Percentiles rank a stretch among this genome's conserved stretches.
These are phyloP conservation scores for Apamea anceps DNA, from an alignment of 2,888 invertebrate species.

Conservation along the genomic window DNA sequence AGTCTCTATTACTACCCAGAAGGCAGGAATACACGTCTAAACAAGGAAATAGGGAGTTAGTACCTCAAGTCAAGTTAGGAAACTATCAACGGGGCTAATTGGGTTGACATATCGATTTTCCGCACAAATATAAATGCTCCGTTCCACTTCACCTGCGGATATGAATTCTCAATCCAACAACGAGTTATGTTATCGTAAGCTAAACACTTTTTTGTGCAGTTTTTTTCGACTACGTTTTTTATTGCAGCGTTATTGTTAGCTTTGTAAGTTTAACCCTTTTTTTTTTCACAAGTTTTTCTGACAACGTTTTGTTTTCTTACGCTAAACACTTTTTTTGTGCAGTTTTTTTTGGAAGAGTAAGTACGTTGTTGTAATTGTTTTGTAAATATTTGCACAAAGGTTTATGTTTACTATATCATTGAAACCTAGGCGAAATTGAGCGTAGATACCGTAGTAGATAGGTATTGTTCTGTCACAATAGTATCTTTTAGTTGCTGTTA, in stretches of 20 bases:
- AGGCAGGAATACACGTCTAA: neutral
- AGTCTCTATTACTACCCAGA: neutral
- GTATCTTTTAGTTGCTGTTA: neutral
- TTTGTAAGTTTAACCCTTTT: conserved; percentile 15
- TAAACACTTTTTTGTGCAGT: conserved; percentile 23
- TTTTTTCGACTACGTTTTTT: conserved; percentile 33
- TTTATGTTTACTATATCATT: neutral
- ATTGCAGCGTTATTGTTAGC: conserved; percentile 29
- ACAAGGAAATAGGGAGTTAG: conserved; percentile 29
- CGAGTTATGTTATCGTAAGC: neutral
- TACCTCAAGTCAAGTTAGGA: conserved; percentile 22
- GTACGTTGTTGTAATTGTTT: conserved; percentile 4
- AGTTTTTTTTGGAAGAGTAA: conserved; percentile 17
- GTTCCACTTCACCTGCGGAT: conserved; percentile 21
- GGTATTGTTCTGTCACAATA: neutral
- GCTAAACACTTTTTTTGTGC: conserved; percentile 18
- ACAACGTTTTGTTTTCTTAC: conserved; percentile 22
- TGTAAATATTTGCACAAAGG: neutral
- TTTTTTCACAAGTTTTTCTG: conserved; percentile 17
- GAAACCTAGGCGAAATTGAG: neutral
- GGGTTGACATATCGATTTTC: conserved; percentile 53
- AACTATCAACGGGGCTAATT: conserved; percentile 41
- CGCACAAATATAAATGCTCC: conserved; percentile 41
- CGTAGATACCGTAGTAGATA: no score
- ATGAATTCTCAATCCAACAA: conserved; percentile 23